phyloP scores from a whole-genome alignment of 2,113 vertebrate species.

The Orthonyx spaldingii region DNA sequence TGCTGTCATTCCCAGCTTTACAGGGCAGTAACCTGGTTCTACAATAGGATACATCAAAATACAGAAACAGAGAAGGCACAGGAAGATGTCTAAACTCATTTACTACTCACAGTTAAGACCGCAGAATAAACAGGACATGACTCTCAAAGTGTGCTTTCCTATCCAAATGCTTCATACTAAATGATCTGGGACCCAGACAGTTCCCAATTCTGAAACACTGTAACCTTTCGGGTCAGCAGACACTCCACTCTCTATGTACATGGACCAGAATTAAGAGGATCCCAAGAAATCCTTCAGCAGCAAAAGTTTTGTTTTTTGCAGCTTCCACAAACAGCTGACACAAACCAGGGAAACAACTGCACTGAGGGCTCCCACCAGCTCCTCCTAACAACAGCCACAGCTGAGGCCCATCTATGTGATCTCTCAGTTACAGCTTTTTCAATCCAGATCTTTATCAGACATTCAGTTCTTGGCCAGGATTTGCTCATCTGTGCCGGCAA shows the following conservation, averaged over 20 bases:
- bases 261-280: background rate
- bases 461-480: background rate
- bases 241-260: background rate
- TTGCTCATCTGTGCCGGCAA: background rate
- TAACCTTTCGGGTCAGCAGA: background rate
- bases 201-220: background rate
- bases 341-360: background rate
- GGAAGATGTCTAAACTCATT: background rate
- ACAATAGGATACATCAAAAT: background rate
- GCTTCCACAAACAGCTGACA: background rate
- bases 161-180: background rate
- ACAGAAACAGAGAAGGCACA: background rate
- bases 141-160: background rate
- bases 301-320: background rate
- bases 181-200: background rate
- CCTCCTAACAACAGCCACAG: background rate
- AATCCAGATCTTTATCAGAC: background rate
- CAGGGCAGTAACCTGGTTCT: conserved; percentile 89
- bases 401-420: rapidly evolving
- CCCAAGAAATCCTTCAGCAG: background rate
- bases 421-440: background rate
- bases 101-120: background rate
- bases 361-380: background rate
- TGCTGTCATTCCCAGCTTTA: conserved; percentile 89
- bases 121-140: background rate